Conservation (phyloP, 2,797 vertebrate species). For the Scolopax rusticola region DNA sequence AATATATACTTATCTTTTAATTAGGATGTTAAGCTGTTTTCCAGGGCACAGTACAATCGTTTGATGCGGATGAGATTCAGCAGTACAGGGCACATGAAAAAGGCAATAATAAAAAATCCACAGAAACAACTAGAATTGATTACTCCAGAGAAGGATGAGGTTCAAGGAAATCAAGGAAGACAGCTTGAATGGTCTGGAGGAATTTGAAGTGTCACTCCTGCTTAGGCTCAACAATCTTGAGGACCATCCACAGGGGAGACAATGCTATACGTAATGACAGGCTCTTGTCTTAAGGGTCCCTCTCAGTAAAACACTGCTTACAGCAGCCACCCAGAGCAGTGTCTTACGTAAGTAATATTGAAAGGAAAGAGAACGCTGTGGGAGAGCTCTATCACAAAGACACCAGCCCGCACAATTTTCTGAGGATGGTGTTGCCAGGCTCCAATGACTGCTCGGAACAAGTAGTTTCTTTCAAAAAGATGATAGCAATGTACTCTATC, state of each 20-base stretch:
- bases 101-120: slow-evolving; percentile 61
- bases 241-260: slow-evolving; percentile 52
- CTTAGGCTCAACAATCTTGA: slow-evolving; percentile 73
- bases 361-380: slow-evolving; percentile 58
- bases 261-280: slow-evolving; percentile 59
- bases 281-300: slow-evolving; percentile 66
- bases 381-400: slow-evolving; percentile 63
- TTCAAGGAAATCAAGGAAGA: slow-evolving; percentile 77
- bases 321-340: slow-evolving; percentile 62
- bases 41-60: slow-evolving; percentile 9
- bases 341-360: slow-evolving; percentile 64
- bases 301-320: slow-evolving; percentile 70
- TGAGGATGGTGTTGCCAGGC: slow-evolving; percentile 45
- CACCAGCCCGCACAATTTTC: slow-evolving; percentile 61
- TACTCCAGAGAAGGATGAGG: slow-evolving; percentile 69
- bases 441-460: slow-evolving; percentile 43
- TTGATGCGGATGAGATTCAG: slow-evolving; percentile 21
- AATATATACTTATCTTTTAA: slow-evolving; percentile 5
- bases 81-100: slow-evolving; percentile 15
- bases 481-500: background rate
- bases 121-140: slow-evolving; percentile 71
- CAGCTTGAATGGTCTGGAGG: slow-evolving; percentile 70
- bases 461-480: slow-evolving; percentile 45
- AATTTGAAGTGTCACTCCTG: slow-evolving; percentile 75
- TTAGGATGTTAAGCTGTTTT: slow-evolving; percentile 37